These are phyloP conservation scores for Proisotoma minuta DNA, from an alignment of 2,888 invertebrate species.

Conservation along the genomic window DNA sequence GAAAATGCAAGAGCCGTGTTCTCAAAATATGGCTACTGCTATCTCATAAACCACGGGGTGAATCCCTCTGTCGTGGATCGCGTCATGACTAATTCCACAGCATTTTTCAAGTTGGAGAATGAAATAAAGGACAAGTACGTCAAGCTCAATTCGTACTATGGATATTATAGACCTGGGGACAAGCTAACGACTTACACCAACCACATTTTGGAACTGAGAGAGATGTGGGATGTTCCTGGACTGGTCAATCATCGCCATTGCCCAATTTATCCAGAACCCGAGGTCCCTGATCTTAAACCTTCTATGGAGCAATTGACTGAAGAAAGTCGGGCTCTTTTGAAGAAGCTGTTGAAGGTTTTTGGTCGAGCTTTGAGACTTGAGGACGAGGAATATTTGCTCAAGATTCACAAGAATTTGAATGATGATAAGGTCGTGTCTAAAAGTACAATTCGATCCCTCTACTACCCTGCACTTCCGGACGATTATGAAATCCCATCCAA, in stretches of 20 bases:
- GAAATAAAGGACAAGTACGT: constrained; percentile 32
- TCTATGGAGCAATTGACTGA: constrained; percentile 63
- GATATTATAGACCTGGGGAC: constrained; percentile 34
- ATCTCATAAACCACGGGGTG: constrained; percentile 68
- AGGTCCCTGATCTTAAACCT: constrained; percentile 64
- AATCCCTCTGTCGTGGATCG: constrained; percentile 46
- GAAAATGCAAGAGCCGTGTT: constrained; percentile 19
- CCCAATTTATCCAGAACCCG: constrained; percentile 56
- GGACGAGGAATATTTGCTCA: constrained; percentile 36
- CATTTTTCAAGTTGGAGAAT: constrained; percentile 24
- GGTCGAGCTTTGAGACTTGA: constrained; percentile 23
- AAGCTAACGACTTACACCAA: constrained; percentile 33
- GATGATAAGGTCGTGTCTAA: constrained; percentile 28
- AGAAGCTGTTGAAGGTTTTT: constrained; percentile 58
- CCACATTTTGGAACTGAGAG: constrained; percentile 31
- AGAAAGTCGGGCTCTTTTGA: constrained; percentile 65
- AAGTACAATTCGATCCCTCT: constrained; percentile 54
- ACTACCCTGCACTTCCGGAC: constrained; percentile 62
- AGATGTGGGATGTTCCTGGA: constrained; percentile 41
- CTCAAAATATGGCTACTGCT: constrained; percentile 33
- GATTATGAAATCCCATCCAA: constrained; percentile 50
- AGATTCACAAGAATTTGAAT: constrained; percentile 33
- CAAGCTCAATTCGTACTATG: constrained; percentile 29
- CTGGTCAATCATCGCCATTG: constrained; percentile 4
- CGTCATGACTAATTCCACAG: constrained; percentile 30